Base-by-base conservation (phyloP, 2,888 invertebrate species). In the Agrochola litura region DNA sequence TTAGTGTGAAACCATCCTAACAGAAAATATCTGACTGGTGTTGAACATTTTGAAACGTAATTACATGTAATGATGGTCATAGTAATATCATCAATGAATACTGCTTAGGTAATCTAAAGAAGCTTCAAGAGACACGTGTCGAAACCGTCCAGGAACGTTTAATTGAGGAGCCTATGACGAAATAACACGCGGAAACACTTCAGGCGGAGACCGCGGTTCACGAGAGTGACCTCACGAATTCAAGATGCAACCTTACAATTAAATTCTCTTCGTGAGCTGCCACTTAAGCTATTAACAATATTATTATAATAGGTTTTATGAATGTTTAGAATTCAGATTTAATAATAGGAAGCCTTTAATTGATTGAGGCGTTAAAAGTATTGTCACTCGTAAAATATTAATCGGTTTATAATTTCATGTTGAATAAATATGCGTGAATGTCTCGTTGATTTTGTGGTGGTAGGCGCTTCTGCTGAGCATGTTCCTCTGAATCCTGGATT, bases 221-320 rank as follows among this genome's bases (percentile, higher is more conserved):
- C 88, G 81, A 76, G 60, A 75, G 82, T 89, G 93, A 95, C 94
- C 95, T 95, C 95, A 94, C 94, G 94, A 92, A 90, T 88, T 67
- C 81, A 83, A 88, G 91, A 92, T 89, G 91, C 90, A 91, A 89
- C 90, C 89, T 89, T 82, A 92, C 92, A 93, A 94, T 94, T 94
- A 93, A 91, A 88, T 83, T 61, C 43, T 84, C 85, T 82, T 92
- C 93, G 92, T 94, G 94, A 94, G 83, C 92, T 86, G 89, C 88
- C 91, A 92, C 90, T 92, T 92, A 87, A 81, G 75, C 89, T 81
- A 90, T 90, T 87, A 86, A 89, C 81, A 77, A 88, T 87, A 86
- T 79, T 86, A 88, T 77, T 72, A 85, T 87, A 89, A 91, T 86
- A 79, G 71, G 82, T 77, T 84, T 16, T 85, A 88, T 86, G 82